Evolutionary conservation across 1,140 invertebrate genomes (phyloP).

Genomic region (Drosophila nasuta): DNA sequence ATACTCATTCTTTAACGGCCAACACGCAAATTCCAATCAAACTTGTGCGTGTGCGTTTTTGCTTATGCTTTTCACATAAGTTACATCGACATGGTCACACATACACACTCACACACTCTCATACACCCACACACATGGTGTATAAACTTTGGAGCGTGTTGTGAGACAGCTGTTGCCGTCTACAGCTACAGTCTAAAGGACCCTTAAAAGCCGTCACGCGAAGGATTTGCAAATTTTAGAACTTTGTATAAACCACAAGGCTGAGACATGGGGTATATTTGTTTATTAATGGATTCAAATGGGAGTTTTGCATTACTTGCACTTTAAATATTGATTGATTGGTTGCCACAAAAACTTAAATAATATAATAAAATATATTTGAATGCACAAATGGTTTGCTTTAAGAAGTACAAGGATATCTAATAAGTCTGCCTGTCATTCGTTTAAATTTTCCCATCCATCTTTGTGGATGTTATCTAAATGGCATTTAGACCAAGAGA

Average conservation of each 20-base stretch:
- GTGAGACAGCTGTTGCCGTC: conserved; percentile 31
- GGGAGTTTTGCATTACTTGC: background rate
- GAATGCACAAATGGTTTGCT: background rate
- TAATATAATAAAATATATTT: background rate
- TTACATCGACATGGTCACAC: conserved; percentile 3
- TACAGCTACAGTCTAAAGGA: background rate
- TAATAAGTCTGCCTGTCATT: background rate
- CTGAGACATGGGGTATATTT: background rate
- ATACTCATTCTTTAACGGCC: too few relatives aligned
- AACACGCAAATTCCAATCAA: conserved; percentile 43
- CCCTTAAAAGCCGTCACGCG: background rate
- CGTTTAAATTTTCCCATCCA: background rate
- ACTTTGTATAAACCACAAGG: background rate
- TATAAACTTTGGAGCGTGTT: conserved; percentile 16
- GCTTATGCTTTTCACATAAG: conserved; percentile 14
- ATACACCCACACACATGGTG: background rate
- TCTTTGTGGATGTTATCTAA: background rate
- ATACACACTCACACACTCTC: background rate
- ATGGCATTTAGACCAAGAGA: conserved; percentile 2
- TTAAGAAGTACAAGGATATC: background rate
- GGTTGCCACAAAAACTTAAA: too few relatives aligned
- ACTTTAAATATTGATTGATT: too few relatives aligned
- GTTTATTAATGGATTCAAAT: background rate
- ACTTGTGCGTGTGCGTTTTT: conserved; percentile 21
- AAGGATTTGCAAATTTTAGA: conserved; percentile 9